These are phyloP conservation scores for Spheniscus mendiculus DNA, from an alignment of 2,113 vertebrate genomes.

Conservation along the genomic window DNA sequence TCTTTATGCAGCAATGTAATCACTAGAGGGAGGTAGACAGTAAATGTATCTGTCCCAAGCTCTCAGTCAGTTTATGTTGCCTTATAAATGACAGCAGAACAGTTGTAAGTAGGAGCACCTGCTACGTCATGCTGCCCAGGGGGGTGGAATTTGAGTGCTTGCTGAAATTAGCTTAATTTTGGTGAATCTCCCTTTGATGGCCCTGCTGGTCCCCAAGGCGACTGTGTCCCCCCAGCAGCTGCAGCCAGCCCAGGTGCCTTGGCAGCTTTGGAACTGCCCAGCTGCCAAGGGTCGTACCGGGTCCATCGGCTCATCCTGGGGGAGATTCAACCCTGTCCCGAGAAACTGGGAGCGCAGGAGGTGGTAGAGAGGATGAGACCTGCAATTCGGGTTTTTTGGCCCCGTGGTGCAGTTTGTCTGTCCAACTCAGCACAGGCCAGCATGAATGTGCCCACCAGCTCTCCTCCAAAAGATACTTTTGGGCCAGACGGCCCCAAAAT, in stretches of 20 bases:
- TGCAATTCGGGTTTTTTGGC: rapidly evolving
- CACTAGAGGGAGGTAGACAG: conserved; percentile 35
- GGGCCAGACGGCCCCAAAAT: background rate
- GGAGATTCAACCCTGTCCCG: background rate
- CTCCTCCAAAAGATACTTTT: background rate
- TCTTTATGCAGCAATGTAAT: background rate
- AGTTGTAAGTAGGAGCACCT: background rate
- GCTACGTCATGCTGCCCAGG: rapidly evolving
- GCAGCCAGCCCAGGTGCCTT: background rate
- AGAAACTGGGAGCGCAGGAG: background rate
- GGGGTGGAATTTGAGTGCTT: background rate
- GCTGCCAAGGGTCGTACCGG: background rate
- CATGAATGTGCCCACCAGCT: rapidly evolving
- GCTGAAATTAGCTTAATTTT: background rate
- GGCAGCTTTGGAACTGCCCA: background rate
- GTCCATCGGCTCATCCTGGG: background rate
- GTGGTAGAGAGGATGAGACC: background rate
- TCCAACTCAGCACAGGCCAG: rapidly evolving
- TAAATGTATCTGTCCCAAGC: background rate
- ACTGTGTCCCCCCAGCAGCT: background rate
- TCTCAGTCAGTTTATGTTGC: background rate
- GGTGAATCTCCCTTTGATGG: background rate
- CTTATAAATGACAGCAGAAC: background rate
- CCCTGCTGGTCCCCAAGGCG: background rate
- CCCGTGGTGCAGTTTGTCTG: background rate